phyloP scores from a whole-genome alignment of 2,888 invertebrate species.

The Eledone cirrhosa region DNA sequence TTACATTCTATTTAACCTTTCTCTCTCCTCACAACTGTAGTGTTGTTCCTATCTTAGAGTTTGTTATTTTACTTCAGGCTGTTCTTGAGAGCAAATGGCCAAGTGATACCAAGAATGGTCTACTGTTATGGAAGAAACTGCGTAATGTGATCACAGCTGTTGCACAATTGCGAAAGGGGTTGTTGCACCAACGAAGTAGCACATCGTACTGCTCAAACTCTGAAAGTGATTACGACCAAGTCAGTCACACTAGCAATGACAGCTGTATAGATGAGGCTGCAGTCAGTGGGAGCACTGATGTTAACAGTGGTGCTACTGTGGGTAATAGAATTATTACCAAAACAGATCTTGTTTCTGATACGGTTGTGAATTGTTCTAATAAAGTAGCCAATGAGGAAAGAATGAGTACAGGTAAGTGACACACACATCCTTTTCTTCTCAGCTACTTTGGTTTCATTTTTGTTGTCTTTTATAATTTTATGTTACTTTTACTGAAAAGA shows the following conservation, averaged over 20 bases:
- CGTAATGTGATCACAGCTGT: slow-evolving; percentile 91
- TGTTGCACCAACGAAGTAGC: slow-evolving; percentile 70
- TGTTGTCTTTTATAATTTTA: too few relatives aligned
- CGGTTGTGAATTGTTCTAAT: slow-evolving; percentile 35
- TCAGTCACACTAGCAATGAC: slow-evolving; percentile 62
- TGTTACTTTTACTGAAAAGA: too few relatives aligned
- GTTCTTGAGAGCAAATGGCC: slow-evolving; percentile 97
- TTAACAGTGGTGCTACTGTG: neutral
- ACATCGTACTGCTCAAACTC: slow-evolving; percentile 63
- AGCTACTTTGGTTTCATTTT: too few relatives aligned
- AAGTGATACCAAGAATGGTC: slow-evolving; percentile 78
- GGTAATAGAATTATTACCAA: slow-evolving; percentile 29
- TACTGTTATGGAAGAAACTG: slow-evolving; percentile 91
- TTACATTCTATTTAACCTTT: neutral
- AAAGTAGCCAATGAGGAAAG: slow-evolving; percentile 45
- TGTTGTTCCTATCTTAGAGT: too few relatives aligned
- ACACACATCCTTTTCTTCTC: neutral
- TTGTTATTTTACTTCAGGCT: slow-evolving; percentile 60
- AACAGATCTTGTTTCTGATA: slow-evolving; percentile 39
- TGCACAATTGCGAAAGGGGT: slow-evolving; percentile 79
- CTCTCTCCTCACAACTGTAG: too few relatives aligned
- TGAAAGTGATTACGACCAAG: slow-evolving; percentile 62
- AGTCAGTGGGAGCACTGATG: slow-evolving; percentile 26
- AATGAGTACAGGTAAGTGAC: slow-evolving; percentile 47
- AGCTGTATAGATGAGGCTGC: slow-evolving; percentile 53